Conservation (phyloP, 2,113 vertebrate species). For the Calyptomena viridis region DNA sequence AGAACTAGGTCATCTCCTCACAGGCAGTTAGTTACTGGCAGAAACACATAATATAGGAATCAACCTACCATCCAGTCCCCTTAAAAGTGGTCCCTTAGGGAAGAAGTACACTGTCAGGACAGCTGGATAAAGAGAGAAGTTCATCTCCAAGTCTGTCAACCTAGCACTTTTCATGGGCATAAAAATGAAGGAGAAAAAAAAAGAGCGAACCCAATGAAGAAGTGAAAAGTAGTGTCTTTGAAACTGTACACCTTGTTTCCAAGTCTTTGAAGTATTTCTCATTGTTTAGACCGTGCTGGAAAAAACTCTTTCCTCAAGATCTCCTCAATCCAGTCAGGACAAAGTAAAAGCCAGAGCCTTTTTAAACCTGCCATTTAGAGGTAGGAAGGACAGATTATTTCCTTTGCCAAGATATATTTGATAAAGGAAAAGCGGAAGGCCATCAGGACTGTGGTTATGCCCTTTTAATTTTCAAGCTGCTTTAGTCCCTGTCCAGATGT, state of each 20-base stretch:
- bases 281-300: neutral
- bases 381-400: neutral
- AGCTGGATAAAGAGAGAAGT: slow-evolving; percentile 39
- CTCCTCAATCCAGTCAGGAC: neutral
- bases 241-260: neutral
- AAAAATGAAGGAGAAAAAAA: slow-evolving; percentile 36
- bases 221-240: neutral
- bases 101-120: slow-evolving; percentile 20
- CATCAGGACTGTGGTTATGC: neutral
- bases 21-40: slow-evolving; percentile 41
- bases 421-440: neutral
- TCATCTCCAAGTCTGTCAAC: slow-evolving; percentile 27
- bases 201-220: neutral
- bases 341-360: neutral
- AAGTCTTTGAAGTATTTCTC: neutral
- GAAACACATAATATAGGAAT: slow-evolving; percentile 8
- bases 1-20: slow-evolving; percentile 35
- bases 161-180: neutral
- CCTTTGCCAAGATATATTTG: neutral
- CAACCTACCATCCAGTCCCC: slow-evolving; percentile 31
- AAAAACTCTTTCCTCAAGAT: neutral
- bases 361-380: neutral
- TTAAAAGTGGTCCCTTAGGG: slow-evolving; percentile 43
- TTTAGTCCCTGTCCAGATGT: neutral
- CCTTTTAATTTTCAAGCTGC: neutral